A percentile compares a stretch with the other conserved stretches of the same genome.
Conservation (phyloP, 2,113 vertebrate genomes). For the Bos indicus region DNA sequence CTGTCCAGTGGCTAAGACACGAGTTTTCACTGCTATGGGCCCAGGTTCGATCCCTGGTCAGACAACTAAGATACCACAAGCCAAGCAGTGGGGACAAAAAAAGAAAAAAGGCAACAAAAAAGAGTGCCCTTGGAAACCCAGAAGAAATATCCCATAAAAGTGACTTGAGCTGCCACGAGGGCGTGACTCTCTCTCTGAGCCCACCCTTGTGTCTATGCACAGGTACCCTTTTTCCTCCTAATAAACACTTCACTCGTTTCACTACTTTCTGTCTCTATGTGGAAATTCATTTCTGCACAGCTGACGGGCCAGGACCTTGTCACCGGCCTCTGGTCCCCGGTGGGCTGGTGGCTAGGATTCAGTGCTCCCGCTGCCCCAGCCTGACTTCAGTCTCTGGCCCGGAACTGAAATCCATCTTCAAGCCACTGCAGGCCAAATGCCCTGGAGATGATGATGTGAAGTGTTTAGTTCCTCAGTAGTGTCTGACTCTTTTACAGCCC, state of each 20-base stretch:
- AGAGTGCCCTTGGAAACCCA: accelerated
- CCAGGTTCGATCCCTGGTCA: not conserved
- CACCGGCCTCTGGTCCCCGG: not conserved
- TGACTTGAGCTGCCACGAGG: not conserved
- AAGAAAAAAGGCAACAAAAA: not conserved
- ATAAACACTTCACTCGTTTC: not conserved
- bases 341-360: not conserved
- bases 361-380: not conserved
- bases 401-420: not conserved
- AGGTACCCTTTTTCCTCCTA: not conserved
- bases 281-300: not conserved
- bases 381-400: not conserved
- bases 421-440: not conserved
- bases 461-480: not conserved
- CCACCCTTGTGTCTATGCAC: not conserved
- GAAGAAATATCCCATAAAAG: not conserved
- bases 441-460: not conserved
- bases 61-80: not conserved
- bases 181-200: not conserved
- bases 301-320: not conserved
- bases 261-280: not conserved
- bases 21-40: not conserved
- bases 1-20: not conserved
- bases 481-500: not conserved
- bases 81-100: not conserved